These are phyloP conservation scores for Coelopa pilipes DNA, from an alignment of 2,888 invertebrate genomes.

Conservation along the genomic window DNA sequence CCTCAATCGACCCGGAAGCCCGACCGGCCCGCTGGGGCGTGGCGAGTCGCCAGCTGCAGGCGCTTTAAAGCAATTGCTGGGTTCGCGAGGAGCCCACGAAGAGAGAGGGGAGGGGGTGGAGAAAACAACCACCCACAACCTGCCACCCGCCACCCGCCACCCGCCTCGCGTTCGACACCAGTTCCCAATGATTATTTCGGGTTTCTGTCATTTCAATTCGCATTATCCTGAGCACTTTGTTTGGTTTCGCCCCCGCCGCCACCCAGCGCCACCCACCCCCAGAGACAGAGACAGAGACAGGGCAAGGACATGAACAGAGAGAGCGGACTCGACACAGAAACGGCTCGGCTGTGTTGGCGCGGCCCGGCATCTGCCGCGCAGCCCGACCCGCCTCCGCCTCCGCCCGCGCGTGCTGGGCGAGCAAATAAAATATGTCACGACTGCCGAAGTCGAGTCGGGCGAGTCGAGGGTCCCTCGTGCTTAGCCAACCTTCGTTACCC, in stretches of 20 bases:
- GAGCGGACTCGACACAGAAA: no score
- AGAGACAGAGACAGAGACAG: no score
- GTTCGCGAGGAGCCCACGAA: no score
- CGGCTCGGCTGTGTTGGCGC: not conserved
- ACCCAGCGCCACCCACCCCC: no score
- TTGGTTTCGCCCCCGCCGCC: conserved; percentile 50
- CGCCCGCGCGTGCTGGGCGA: conserved; percentile 49
- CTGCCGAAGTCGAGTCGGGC: conserved; percentile 38
- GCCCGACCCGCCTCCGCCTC: not conserved
- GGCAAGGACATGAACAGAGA: no score
- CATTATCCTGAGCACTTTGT: conserved; percentile 59
- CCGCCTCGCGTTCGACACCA: conserved; percentile 27
- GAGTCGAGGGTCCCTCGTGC: conserved; percentile 35
- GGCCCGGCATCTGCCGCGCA: not conserved
- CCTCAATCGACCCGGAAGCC: no score
- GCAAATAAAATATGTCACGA: conserved; percentile 63
- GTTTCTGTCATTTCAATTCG: conserved; percentile 63
- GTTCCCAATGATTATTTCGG: conserved; percentile 59
- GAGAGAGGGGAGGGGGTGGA: no score
- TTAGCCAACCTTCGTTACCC: conserved; percentile 56
- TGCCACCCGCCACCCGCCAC: no score
- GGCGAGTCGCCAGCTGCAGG: no score
- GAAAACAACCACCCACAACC: no score
- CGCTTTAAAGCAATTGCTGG: no score
- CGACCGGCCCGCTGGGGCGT: no score